A percentile compares a stretch with the other conserved stretches of the same genome.
These are phyloP conservation scores for Oreortyx pictus DNA, from an alignment of 2,797 vertebrate species.

Conservation along the genomic window DNA sequence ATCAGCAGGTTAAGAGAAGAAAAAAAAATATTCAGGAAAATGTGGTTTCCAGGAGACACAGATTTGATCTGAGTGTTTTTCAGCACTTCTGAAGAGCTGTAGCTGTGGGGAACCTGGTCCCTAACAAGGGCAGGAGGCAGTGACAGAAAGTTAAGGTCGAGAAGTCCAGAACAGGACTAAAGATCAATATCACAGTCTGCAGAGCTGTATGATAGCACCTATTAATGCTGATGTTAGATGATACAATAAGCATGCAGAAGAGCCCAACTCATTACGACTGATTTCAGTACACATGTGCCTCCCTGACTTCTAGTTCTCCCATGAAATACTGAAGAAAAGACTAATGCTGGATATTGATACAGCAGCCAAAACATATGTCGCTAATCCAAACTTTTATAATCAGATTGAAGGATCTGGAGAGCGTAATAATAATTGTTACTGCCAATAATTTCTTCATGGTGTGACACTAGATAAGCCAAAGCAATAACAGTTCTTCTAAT, in stretches of 20 bases:
- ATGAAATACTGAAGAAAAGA: neutral
- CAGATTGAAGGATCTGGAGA: constrained; percentile 2
- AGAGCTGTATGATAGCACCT: neutral
- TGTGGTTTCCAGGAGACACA: neutral
- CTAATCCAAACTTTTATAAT: neutral
- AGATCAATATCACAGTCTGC: neutral
- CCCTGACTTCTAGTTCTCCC: neutral
- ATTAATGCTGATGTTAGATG: neutral
- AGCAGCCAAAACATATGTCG: neutral
- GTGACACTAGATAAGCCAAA: constrained; percentile 18
- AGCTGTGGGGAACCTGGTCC: neutral
- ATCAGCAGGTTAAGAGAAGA: neutral
- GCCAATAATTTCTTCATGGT: constrained; percentile 4
- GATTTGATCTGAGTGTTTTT: neutral
- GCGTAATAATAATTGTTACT: neutral
- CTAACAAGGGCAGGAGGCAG: neutral
- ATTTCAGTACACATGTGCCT: neutral
- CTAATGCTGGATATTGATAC: neutral
- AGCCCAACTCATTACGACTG: neutral
- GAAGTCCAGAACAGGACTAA: neutral
- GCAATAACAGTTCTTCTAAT: neutral
- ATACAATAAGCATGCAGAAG: neutral
- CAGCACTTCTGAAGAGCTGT: neutral
- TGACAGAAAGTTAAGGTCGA: neutral
- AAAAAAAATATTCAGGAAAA: neutral